Base-by-base conservation (phyloP, 2,113 vertebrate genomes). In the Rhodinocichla rosea region DNA sequence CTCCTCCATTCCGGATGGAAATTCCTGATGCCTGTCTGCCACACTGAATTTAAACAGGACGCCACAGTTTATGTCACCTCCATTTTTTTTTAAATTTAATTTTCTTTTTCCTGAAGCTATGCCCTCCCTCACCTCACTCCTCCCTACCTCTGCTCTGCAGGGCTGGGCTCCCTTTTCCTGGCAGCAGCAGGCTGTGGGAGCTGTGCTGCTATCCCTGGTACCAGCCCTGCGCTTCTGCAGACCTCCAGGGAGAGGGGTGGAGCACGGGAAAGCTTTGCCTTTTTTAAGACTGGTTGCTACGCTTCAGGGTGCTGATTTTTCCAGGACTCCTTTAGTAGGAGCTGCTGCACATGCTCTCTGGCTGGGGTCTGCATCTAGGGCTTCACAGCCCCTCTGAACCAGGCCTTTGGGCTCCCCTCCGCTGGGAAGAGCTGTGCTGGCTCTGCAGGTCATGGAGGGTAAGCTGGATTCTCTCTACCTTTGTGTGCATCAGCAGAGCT, bases 401-500 rank as follows among this genome's bases (percentile, higher is more conserved):
- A 24, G 47, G 60, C 11, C 0, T 56, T 52, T 0, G 0, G 15
- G 35, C 75, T 92, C 22, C 17, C 8, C 35, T 85, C 11, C 1
- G 13, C 59, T 14, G 5, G 33, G 35, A 85, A 96, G 93, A 62
- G 39, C 91, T 77, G 67, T 90, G 87, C 91, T 95, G 77, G 94
- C 91, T 96, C 95, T 90, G 89, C 92, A 89, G 96, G 96, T 95
- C 95, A 96, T 37, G 68, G 87, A 95, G 96, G 94, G 94, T 95
- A 95, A 95, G 95, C 94, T 97, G 94, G 96, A 96, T 96, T 97
- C 96, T 87, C 94, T 87, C 75, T 94, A 94, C 96, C 96, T 96
- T 76, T 94, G 87, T 95, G 91, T 92, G 91, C 91, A 91, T 91
- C 93, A 95, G 96, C 94, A 96, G 94, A 97, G 91, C 94, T 95